Conservation (phyloP, 2,113 vertebrate species). For the Meles meles region DNA sequence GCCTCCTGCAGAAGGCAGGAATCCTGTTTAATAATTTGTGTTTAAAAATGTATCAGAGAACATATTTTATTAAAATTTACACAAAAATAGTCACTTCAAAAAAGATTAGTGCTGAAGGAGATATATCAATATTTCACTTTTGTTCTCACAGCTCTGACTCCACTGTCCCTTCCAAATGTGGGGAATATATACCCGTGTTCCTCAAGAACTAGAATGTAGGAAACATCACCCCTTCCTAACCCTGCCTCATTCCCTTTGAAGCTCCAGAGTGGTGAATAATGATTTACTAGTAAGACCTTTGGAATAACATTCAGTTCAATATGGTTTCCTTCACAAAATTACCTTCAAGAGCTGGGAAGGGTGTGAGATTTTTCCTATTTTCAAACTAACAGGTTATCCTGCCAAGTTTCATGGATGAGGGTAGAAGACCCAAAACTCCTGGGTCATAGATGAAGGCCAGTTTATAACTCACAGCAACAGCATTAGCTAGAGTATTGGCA, state of each 20-base stretch:
- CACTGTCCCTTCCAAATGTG: background rate
- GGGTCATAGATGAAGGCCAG: background rate
- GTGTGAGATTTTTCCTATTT: background rate
- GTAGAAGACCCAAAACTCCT: background rate
- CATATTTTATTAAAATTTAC: background rate
- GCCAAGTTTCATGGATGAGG: background rate
- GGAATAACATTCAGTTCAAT: background rate
- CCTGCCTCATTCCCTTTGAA: background rate
- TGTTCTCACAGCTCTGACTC: background rate
- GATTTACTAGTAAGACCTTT: background rate
- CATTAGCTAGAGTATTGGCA: background rate
- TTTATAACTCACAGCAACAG: background rate
- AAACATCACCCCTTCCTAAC: background rate
- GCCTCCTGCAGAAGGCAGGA: background rate
- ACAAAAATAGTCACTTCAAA: background rate
- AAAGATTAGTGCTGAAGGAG: background rate
- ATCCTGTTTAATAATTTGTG: background rate
- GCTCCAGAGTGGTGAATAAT: background rate
- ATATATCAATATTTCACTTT: background rate
- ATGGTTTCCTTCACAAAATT: background rate
- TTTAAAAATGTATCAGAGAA: background rate
- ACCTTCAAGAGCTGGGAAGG: background rate
- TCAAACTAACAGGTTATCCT: background rate
- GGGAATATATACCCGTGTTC: background rate
- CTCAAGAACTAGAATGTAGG: background rate